These are phyloP conservation scores for Chlorodrepanis virens DNA, from an alignment of 2,113 vertebrate genomes.

Conservation along the genomic window DNA sequence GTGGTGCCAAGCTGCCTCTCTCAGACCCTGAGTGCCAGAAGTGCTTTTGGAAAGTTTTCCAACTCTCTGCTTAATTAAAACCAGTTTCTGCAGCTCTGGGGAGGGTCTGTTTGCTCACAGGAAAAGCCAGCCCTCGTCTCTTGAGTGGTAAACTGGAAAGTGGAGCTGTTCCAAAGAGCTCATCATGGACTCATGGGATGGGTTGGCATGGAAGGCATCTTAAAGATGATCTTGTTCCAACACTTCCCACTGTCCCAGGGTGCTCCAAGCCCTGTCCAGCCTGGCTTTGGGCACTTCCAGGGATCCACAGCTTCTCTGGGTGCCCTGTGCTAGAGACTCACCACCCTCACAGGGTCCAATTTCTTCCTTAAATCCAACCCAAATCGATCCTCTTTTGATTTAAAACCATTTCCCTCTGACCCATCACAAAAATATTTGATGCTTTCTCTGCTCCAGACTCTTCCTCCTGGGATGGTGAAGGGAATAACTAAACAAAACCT, in stretches of 20 bases:
- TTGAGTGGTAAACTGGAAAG: rapidly evolving
- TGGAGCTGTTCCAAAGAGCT: neutral
- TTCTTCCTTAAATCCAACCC: neutral
- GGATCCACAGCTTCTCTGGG: neutral
- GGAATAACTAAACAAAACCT: neutral
- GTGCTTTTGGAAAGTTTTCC: neutral
- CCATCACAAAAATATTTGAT: neutral
- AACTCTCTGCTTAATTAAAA: neutral
- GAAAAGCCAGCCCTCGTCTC: neutral
- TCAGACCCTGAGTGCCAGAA: neutral
- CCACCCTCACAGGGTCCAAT: neutral
- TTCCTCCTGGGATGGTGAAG: neutral
- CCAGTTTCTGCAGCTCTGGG: neutral
- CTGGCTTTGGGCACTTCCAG: neutral
- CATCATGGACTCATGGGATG: neutral
- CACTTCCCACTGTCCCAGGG: rapidly evolving
- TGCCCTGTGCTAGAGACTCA: neutral
- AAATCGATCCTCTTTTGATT: neutral
- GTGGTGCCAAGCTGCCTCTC: neutral
- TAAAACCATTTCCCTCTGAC: neutral
- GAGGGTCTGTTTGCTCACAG: rapidly evolving
- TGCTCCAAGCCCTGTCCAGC: neutral
- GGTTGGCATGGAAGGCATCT: neutral
- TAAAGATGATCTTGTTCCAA: neutral
- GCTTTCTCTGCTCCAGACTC: neutral